These are phyloP conservation scores for Microctonus aethiopoides DNA, from an alignment of 2,888 invertebrate genomes.

Conservation along the genomic window DNA sequence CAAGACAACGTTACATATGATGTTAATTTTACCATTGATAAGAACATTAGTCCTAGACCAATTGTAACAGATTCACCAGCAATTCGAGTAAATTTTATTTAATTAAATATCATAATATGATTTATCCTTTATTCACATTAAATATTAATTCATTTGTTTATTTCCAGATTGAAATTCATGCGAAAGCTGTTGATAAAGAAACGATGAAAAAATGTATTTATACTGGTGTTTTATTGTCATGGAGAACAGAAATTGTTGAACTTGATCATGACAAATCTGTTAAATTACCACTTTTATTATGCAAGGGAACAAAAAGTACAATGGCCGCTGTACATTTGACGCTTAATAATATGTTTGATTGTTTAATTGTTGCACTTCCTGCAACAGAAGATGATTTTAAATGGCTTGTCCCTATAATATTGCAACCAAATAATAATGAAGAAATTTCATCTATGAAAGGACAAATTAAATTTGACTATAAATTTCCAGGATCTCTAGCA, in stretches of 20 bases:
- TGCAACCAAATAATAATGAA: constrained; percentile 43
- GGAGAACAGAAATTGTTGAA: constrained; percentile 46
- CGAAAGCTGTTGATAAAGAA: constrained; percentile 34
- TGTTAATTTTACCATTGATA: constrained; percentile 48
- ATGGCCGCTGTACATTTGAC: constrained; percentile 54
- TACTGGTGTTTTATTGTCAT: constrained; percentile 57
- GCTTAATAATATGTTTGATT: constrained; percentile 60
- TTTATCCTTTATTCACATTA: background rate
- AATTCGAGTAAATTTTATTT: constrained; percentile 46
- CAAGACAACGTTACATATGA: constrained; percentile 56
- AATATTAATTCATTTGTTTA: constrained; percentile 4
- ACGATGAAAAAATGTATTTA: constrained; percentile 50
- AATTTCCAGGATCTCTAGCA: constrained; percentile 49
- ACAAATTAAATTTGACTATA: constrained; percentile 52
- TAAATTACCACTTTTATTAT: constrained; percentile 58
- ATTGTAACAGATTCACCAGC: constrained; percentile 47
- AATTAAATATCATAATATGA: background rate
- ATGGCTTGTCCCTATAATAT: constrained; percentile 57
- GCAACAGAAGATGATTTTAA: constrained; percentile 54
- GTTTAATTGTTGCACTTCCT: constrained; percentile 51
- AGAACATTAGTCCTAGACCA: constrained; percentile 41
- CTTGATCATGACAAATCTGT: constrained; percentile 38
- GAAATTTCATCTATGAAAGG: constrained; percentile 30
- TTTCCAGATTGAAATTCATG: constrained; percentile 49
- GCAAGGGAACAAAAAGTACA: constrained; percentile 54